Evolutionary conservation across 2,113 vertebrate genomes (phyloP).

Genomic region (Phrynosoma blainvillii): DNA sequence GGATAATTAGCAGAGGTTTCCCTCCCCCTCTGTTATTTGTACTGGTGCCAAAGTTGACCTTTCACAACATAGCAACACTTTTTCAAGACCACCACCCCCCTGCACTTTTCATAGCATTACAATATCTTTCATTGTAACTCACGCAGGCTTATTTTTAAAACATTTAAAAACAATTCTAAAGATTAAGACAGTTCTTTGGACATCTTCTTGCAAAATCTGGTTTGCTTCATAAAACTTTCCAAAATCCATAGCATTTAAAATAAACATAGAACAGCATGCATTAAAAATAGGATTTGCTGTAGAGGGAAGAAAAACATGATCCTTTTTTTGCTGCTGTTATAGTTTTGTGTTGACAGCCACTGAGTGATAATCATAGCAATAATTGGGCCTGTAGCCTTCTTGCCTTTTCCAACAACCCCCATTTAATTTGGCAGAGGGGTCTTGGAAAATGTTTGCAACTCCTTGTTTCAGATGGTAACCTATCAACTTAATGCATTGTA

Average conservation of each 20-base stretch:
- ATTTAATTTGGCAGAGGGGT: neutral
- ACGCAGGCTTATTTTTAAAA: conserved; percentile 15
- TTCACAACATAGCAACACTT: conserved; percentile 20
- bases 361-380: neutral
- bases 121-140: conserved; percentile 4
- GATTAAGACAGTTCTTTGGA: neutral
- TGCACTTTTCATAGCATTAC: neutral
- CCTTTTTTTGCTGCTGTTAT: neutral
- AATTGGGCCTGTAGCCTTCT: neutral
- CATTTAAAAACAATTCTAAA: neutral
- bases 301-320: neutral
- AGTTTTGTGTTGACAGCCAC: neutral
- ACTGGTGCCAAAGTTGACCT: conserved; percentile 24
- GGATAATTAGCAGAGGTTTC: neutral
- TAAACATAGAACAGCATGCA: conserved; percentile 12
- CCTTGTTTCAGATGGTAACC: neutral
- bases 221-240: conserved; percentile 20
- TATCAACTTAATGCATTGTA: neutral
- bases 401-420: neutral
- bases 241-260: conserved; percentile 27
- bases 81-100: conserved; percentile 8
- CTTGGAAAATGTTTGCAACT: neutral
- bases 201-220: neutral
- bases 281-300: conserved; percentile 6
- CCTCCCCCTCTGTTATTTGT: conserved; percentile 8